A percentile compares a stretch with the other conserved stretches of the same genome.
These are phyloP conservation scores for Mixornis gularis DNA, from an alignment of 2,113 vertebrate genomes.

Conservation along the genomic window DNA sequence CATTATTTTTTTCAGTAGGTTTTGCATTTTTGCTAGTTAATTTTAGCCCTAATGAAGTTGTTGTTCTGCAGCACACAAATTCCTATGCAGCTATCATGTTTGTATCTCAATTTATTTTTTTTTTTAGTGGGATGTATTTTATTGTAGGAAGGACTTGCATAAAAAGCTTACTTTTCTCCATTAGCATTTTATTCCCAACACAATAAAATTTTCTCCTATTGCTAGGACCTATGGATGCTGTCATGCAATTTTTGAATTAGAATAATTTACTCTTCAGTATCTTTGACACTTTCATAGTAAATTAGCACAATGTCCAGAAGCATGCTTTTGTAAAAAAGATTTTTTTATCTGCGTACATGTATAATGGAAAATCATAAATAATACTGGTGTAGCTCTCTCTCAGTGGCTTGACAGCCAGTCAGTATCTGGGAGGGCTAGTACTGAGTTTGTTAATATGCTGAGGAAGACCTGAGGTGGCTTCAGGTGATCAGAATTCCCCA, in stretches of 20 bases:
- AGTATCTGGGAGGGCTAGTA: background rate
- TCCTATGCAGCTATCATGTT: background rate
- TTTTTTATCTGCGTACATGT: background rate
- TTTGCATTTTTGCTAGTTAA: background rate
- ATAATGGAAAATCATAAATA: background rate
- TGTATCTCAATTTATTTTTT: background rate
- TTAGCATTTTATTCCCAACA: background rate
- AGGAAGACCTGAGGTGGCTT: background rate
- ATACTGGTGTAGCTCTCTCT: background rate
- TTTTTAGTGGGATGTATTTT: background rate
- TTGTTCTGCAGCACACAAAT: background rate
- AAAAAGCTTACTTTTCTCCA: background rate
- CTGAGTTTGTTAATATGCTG: background rate
- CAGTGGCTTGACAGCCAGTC: background rate
- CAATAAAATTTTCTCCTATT: background rate
- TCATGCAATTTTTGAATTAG: background rate
- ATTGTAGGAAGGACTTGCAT: background rate
- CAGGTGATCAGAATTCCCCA: background rate
- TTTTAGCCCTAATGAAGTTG: background rate
- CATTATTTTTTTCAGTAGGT: background rate
- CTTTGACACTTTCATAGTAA: background rate
- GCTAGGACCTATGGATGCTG: background rate
- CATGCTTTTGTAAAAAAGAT: background rate
- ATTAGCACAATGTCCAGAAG: background rate
- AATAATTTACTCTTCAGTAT: background rate